phyloP scores from a whole-genome alignment of 2,888 invertebrate genomes.

The Chloroclysta siterata region DNA sequence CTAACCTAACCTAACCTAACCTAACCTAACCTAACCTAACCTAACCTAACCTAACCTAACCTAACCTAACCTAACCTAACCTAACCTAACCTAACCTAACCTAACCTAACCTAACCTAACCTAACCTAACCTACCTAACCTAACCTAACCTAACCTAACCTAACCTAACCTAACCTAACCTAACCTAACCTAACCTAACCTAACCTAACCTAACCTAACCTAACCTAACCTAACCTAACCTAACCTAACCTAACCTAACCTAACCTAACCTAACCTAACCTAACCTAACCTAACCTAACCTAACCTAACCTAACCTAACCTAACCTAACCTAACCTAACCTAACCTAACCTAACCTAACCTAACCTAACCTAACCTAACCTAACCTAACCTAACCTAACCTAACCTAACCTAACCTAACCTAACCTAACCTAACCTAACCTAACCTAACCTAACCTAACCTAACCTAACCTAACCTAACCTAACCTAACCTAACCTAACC shows the following conservation, averaged over 20 bases:
- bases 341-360: constrained; percentile 36
- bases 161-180: constrained; percentile 38
- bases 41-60: constrained; percentile 41
- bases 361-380: constrained; percentile 34
- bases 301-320: constrained; percentile 35
- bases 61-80: constrained; percentile 37
- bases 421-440: constrained; percentile 40
- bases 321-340: constrained; percentile 32
- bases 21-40: constrained; percentile 44
- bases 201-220: constrained; percentile 44
- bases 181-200: constrained; percentile 43
- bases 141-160: constrained; percentile 38
- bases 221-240: constrained; percentile 42
- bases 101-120: constrained; percentile 37
- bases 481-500: constrained; percentile 39
- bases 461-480: constrained; percentile 43
- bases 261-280: constrained; percentile 37
- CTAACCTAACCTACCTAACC: constrained; percentile 38
- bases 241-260: constrained; percentile 38
- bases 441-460: constrained; percentile 45
- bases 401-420: constrained; percentile 41
- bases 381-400: constrained; percentile 39
- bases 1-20: constrained; percentile 40
- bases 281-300: constrained; percentile 40
- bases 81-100: constrained; percentile 35